Percentiles rank a stretch among this genome's conserved stretches.
phyloP scores from a whole-genome alignment of 2,888 invertebrate species.

The Thumatha senex region DNA sequence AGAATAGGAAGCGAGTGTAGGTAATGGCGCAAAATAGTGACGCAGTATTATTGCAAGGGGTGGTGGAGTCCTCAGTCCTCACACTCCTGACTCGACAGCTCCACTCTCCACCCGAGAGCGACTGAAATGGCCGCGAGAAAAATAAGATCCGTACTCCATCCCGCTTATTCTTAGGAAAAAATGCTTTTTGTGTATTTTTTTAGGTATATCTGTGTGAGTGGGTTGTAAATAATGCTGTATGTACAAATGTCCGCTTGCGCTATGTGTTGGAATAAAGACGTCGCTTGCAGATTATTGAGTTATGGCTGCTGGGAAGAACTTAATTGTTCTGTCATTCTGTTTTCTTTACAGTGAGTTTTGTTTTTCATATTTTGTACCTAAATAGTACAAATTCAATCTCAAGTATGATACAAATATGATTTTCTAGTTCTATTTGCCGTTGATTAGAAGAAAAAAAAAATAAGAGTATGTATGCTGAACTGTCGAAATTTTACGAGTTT shows the following conservation, averaged over 20 bases:
- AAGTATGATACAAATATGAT: too few species aligned
- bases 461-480: too few species aligned
- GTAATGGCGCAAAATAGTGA: conserved; percentile 85
- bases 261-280: conserved; percentile 48
- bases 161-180: conserved; percentile 80
- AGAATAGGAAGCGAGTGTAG: conserved; percentile 84
- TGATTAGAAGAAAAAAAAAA: too few species aligned
- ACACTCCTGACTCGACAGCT: conserved; percentile 50
- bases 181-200: conserved; percentile 78
- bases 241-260: conserved; percentile 50
- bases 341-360: not conserved
- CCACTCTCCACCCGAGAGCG: conserved; percentile 64
- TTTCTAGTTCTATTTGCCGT: too few species aligned
- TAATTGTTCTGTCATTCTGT: not conserved
- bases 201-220: conserved; percentile 63
- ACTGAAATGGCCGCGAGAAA: conserved; percentile 84
- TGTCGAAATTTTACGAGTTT: too few species aligned
- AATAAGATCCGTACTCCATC: conserved; percentile 82
- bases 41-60: conserved; percentile 84
- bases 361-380: too few species aligned
- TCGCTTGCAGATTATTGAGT: conserved; percentile 36
- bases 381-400: too few species aligned
- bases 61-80: conserved; percentile 57
- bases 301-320: not conserved
- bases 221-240: conserved; percentile 61